Conservation (phyloP, 2,888 invertebrate genomes). For the Ophion ventricosus region DNA sequence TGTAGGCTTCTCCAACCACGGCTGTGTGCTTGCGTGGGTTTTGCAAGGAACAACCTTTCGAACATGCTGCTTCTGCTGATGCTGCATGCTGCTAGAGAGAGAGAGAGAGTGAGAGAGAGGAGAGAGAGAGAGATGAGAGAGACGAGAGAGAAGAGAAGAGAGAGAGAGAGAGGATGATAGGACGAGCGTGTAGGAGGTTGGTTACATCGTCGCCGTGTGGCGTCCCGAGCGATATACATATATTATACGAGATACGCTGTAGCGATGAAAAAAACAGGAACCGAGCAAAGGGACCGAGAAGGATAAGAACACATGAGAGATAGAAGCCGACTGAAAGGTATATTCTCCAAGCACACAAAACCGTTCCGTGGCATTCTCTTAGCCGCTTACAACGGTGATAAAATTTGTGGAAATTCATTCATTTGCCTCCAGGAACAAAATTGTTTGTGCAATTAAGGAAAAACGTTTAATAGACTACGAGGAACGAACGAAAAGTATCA, state of each 20-base stretch:
- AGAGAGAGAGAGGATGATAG: conserved; percentile 41
- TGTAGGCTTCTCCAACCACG: conserved; percentile 14
- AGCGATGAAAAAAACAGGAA: conserved; percentile 50
- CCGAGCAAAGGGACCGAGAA: conserved; percentile 19
- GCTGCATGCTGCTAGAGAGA: conserved; percentile 49
- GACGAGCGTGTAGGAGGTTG: conserved; percentile 59
- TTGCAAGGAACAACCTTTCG: conserved; percentile 61
- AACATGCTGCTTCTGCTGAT: conserved; percentile 64
- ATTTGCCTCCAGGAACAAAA: neutral
- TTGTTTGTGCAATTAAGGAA: neutral
- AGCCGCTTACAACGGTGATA: neutral
- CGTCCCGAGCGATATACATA: conserved; percentile 62
- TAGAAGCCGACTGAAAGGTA: conserved; percentile 46
- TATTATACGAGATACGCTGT: conserved; percentile 59
- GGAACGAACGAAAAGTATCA: no score
- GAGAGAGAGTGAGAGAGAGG: no score
- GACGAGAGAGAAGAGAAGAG: no score
- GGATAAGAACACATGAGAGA: conserved; percentile 48
- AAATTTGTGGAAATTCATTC: conserved; percentile 9
- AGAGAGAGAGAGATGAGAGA: no score
- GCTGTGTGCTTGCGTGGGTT: conserved; percentile 57
- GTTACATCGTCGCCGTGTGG: conserved; percentile 58
- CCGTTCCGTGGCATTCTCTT: neutral
- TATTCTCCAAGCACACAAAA: conserved; percentile 12
- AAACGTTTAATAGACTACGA: no score